Base-by-base conservation (phyloP, 2,888 invertebrate species). In the Latrodectus elegans region DNA sequence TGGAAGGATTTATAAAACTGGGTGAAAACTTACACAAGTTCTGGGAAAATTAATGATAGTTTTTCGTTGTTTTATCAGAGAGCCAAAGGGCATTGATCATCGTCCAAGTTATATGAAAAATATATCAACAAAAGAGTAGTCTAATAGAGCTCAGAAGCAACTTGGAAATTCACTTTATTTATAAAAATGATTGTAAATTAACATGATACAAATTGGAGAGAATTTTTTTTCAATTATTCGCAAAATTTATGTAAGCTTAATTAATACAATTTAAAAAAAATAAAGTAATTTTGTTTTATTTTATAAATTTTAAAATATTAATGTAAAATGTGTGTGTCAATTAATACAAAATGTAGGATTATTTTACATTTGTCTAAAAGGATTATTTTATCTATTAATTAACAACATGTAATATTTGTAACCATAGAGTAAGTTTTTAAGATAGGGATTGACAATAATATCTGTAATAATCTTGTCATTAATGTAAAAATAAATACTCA, bases 61-160 rank as follows among this genome's bases (percentile, higher is more conserved):
- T 80, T 80, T 80, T 73, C 80, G 80, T 80, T 80, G 80, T 80
- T 80, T 80, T 80, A 80, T 80, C 80, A 64, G 49, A 60, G 17
- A 3, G 38, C 22, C 64, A 80, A 15, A 51, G 64, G 71, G 65
- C 72, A 80, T 52, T 64, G 72, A 80, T 80, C 72, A 38, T 71
- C 17, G 15, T 71, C n/a, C 51, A 51, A 38, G 53, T 51, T 51
- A 68, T 67, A 68, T 53, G 49, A 60, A 77, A 68, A 68, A 77
- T 60, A 77, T 68, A 77, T 77, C 53, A 67, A 49, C 15, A 22
- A 10, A n/a, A 67, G 22, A 67, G 12, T 22, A 64, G n/a, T 64
- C n/a, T 64, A 64, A 15, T 64, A 8, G 15, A n/a, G n/a, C 38
- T 38, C 38, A 38, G 38, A 38, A 38, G 6, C 6, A 38, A 38